These are phyloP conservation scores for Parnassius glacialis DNA, from an alignment of 2,888 invertebrate species.

Conservation along the genomic window DNA sequence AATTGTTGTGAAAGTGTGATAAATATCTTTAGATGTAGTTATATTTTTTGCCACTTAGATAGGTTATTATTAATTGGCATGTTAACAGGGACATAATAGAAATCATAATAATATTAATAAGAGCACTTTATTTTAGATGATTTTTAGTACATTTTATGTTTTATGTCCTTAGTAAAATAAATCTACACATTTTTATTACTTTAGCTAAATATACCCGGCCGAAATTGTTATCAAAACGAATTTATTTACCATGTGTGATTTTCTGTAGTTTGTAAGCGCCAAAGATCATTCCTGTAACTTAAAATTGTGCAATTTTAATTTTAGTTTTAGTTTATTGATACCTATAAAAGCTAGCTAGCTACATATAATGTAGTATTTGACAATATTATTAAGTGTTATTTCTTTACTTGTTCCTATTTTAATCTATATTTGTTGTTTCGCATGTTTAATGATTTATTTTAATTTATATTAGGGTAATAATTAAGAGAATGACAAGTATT, in stretches of 20 bases:
- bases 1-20: conserved; percentile 67
- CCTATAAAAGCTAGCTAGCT: conserved; percentile 38
- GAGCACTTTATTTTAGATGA: conserved; percentile 17
- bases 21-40: conserved; percentile 43
- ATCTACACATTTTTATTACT: conserved; percentile 13
- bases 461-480: neutral
- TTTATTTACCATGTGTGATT: conserved; percentile 66
- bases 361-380: conserved; percentile 43
- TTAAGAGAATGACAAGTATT: neutral
- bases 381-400: conserved; percentile 51
- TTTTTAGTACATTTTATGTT: conserved; percentile 7
- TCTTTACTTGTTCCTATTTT: conserved; percentile 33
- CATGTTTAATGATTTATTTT: conserved; percentile 53
- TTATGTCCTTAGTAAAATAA: conserved; percentile 7
- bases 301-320: conserved; percentile 67
- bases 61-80: conserved; percentile 43
- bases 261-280: conserved; percentile 65
- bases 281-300: conserved; percentile 66
- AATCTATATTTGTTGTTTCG: conserved; percentile 46
- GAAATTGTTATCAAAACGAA: conserved; percentile 44
- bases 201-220: conserved; percentile 19
- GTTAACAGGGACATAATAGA: conserved; percentile 30
- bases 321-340: conserved; percentile 47
- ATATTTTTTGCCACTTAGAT: conserved; percentile 47
- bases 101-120: conserved; percentile 25